A percentile compares a stretch with the other conserved stretches of the same genome.
Conservation (phyloP, 92 coral and sea anemone species). For the Phenganax marumi region DNA sequence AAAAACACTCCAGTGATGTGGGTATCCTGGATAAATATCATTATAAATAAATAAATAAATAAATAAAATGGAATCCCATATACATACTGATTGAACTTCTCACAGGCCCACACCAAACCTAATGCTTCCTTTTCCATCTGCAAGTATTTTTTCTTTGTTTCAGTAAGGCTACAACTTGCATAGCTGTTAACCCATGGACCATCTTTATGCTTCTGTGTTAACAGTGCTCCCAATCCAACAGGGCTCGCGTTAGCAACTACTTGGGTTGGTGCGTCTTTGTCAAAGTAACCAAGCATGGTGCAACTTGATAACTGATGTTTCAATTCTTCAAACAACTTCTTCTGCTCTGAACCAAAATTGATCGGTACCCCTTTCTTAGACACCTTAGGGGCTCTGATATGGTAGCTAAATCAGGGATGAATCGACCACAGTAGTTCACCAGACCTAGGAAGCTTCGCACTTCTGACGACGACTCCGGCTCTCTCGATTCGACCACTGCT, state of each 20-base stretch:
- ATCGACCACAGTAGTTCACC: conserved; percentile 31
- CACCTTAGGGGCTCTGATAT: conserved; percentile 44
- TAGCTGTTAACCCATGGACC: conserved; percentile 30
- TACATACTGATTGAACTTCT: conserved; percentile 26
- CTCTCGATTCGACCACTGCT: conserved; percentile 31
- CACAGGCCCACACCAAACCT: conserved; percentile 46
- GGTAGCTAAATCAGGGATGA: conserved; percentile 41
- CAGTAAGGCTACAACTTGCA: conserved; percentile 52
- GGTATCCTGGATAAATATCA: no score
- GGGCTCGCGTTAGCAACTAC: conserved; percentile 48
- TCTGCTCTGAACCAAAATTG: conserved; percentile 47
- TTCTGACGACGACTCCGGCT: conserved; percentile 19
- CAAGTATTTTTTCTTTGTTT: conserved; percentile 15
- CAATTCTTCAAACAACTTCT: conserved; percentile 34
- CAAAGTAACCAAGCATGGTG: conserved; percentile 46
- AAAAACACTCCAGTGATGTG: no score
- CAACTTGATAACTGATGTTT: conserved; percentile 37
- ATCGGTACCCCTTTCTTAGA: conserved; percentile 45
- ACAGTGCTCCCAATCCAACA: conserved; percentile 48
- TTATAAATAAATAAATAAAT: no score
- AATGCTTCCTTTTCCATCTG: conserved; percentile 49
- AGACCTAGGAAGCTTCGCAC: conserved; percentile 24
- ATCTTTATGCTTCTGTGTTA: conserved; percentile 36
- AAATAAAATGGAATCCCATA: conserved; percentile 30
- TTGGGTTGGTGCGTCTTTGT: conserved; percentile 48